These are phyloP conservation scores for Hemiprocne comata DNA, from an alignment of 2,113 vertebrate species.

Conservation along the genomic window DNA sequence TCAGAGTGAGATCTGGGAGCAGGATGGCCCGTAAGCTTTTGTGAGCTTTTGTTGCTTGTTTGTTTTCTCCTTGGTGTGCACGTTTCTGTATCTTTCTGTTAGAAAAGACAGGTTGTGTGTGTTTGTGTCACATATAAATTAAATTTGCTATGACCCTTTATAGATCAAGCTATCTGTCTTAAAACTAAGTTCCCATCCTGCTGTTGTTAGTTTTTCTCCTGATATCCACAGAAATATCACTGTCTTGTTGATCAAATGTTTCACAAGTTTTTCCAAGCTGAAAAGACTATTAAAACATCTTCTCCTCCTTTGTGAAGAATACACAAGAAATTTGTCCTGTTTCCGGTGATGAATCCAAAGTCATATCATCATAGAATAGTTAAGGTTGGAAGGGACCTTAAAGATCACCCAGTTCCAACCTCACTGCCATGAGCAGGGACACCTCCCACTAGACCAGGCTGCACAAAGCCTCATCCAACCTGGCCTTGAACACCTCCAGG, in stretches of 20 bases:
- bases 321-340: background rate
- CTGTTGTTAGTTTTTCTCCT: constrained; percentile 8
- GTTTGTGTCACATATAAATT: background rate
- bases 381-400: no score
- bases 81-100: constrained; percentile 26
- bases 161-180: constrained; percentile 14
- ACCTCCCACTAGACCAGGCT: no score
- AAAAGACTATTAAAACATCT: background rate
- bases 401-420: no score
- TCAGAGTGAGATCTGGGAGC: background rate
- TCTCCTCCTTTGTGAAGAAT: background rate
- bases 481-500: no score
- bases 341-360: background rate
- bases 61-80: background rate
- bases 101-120: background rate
- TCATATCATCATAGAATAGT: no score
- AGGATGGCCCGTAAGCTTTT: constrained; percentile 12
- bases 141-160: constrained; percentile 19
- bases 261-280: background rate
- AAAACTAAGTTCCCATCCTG: background rate
- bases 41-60: background rate
- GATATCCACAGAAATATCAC: constrained; percentile 33
- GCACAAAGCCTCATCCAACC: no score
- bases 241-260: background rate
- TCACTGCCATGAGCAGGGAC: no score